Evolutionary conservation across 1,140 invertebrate genomes (phyloP), one percentile per base, ranked within the genome.

Genomic region (Drosophila nigromelanica): DNA sequence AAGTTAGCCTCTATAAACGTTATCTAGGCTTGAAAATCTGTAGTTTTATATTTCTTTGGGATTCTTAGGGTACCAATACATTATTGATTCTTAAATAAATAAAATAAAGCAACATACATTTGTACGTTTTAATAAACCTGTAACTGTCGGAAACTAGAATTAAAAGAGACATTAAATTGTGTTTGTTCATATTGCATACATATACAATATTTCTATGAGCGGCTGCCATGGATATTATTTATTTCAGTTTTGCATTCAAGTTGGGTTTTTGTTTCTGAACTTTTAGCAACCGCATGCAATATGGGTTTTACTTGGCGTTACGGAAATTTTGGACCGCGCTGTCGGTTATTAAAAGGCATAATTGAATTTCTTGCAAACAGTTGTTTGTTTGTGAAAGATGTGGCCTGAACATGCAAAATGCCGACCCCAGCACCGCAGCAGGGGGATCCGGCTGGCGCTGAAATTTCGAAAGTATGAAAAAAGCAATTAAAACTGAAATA

Each of bases 401-500:
- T 80, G 80, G 77, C 77, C 64, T 42, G 72, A 89, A 89, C 85
- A 89, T 89, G 85, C 85, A 86, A 90, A 86, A 39, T 5, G 35
- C 51, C 43, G 39, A 45, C 62, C 33, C 27, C 35, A 14, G 14
- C 21, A 4, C 35, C 35, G 14, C 10, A 12, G 27, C 11, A 35
- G 39, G 21, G 69, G 47, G 50, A 54, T 61, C 45, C 40, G 66
- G 74, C 69, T 86, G 81, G 76, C 76, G 82, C 73, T 89, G 48
- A 72, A 87, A 71, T 85, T 73, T 87, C 60, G 83, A 90, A 90
- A 90, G 86, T 90, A 90, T 82, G 86, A 90, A 90, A 90, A 87
- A 90, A 90, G 86, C 81, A 90, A 90, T 90, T 90, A 90, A 90
- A 90, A 90, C 73, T 86, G 76, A 90, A 80, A 90, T 90, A 90